Conservation (phyloP, 2,113 vertebrate species). For the Ascaphus truei region DNA sequence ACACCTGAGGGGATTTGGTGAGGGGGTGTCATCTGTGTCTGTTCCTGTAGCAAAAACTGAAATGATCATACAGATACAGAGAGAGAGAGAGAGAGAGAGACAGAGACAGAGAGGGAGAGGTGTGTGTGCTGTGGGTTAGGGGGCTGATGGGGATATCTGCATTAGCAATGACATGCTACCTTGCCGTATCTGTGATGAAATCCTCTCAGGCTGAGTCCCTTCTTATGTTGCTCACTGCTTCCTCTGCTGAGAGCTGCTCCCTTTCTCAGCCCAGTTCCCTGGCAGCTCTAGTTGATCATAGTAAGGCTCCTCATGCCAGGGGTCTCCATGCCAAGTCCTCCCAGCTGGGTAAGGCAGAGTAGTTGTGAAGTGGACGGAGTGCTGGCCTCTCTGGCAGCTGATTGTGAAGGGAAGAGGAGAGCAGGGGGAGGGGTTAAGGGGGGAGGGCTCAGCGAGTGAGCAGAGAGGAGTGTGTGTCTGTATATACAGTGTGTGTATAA, state of each 20-base stretch:
- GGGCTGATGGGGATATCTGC: not conserved
- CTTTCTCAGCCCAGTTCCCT: not conserved
- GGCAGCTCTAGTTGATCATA: slow-evolving; percentile 7
- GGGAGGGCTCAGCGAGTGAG: not conserved
- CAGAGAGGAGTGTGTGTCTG: not conserved
- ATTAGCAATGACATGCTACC: slow-evolving; percentile 2
- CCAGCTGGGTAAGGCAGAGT: slow-evolving; percentile 9
- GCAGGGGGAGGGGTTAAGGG: not conserved
- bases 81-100: not conserved
- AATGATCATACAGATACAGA: not conserved
- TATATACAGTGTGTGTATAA: not conserved
- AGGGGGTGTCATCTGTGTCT: not conserved
- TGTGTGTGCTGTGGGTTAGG: no score
- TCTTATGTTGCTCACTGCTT: not conserved
- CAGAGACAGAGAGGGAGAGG: not conserved
- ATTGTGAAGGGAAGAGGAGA: slow-evolving; percentile 26
- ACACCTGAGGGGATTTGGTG: not conserved
- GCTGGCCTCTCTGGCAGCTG: slow-evolving; percentile 29
- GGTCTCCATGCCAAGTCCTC: slow-evolving; percentile 27
- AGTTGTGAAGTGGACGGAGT: slow-evolving; percentile 29
- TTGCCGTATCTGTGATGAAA: not conserved
- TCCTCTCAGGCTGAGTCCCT: not conserved
- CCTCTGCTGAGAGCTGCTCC: not conserved
- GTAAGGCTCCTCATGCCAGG: slow-evolving; percentile 3
- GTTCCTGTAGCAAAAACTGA: not conserved